These are phyloP conservation scores for Oryzias celebensis DNA, from an alignment of 2,113 vertebrate species.

Conservation along the genomic window DNA sequence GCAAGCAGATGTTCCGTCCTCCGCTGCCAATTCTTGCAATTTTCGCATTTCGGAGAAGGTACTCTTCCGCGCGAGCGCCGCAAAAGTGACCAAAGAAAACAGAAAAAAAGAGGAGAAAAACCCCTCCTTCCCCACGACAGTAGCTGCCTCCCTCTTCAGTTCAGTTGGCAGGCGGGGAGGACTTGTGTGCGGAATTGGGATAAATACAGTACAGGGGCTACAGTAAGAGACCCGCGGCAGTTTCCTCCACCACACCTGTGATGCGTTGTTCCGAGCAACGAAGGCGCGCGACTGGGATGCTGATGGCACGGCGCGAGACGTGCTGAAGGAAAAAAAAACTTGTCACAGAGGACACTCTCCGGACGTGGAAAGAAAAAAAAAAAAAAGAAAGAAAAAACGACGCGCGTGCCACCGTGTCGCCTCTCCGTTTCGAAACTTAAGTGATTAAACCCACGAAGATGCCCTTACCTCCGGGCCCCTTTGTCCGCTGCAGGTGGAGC, in stretches of 20 bases:
- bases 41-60: constrained; percentile 55
- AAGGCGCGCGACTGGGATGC: constrained; percentile 67
- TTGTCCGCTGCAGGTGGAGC: constrained; percentile 74
- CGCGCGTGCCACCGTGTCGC: constrained; percentile 21
- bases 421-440: constrained; percentile 62
- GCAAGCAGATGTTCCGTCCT: constrained; percentile 75
- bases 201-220: constrained; percentile 14
- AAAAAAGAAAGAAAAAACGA: neutral
- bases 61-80: constrained; percentile 40
- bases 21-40: constrained; percentile 57
- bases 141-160: constrained; percentile 35
- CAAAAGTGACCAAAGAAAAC: constrained; percentile 41
- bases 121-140: neutral
- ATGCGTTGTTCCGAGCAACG: constrained; percentile 79
- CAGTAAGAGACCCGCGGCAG: constrained; percentile 42
- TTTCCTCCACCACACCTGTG: constrained; percentile 78
- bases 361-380: constrained; percentile 30
- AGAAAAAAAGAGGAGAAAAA: too few relatives aligned
- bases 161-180: constrained; percentile 25
- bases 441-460: constrained; percentile 57
- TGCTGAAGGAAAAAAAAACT: constrained; percentile 67
- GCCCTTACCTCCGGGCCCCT: constrained; percentile 73
- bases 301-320: constrained; percentile 66
- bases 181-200: constrained; percentile 40
- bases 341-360: constrained; percentile 51